Base-by-base conservation (phyloP, 2,888 invertebrate genomes). In the Ashinkailepas kermadecensis region DNA sequence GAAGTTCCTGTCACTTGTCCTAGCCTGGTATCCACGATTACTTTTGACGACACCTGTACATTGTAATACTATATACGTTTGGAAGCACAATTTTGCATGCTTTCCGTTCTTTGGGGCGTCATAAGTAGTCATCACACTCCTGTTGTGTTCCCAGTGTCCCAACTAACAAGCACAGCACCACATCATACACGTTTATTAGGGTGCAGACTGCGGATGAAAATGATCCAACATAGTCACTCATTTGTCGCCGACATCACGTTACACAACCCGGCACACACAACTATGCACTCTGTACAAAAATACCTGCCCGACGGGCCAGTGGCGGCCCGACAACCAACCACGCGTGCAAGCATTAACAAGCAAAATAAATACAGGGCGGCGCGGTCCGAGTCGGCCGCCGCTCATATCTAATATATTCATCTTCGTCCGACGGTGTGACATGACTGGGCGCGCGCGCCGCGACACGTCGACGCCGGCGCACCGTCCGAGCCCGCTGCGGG, bases 101-200 rank as follows among this genome's bases (percentile, higher is more conserved):
- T 39, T 39, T 39, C 39, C 39, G 39, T 39, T 39, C 39, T 39
- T 39, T 39, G 39, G 39, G 39, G 1, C 39, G 4, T 39, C 39
- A 39, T 39, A 39, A 4, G 39, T 39, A 4, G 39, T 4, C 39
- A 39, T 39, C 39, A 3, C 39, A 39, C 39, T 39, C 39, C 39
- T 39, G 39, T 39, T 1, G 4, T 39, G 1, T 39, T 39, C 39
- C 39, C 39, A 4, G 2, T 39, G 39, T 39, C 39, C 39, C 39
- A 39, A 39, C 39, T 39, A 39, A 39, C 39, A 39, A 39, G 39
- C 39, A 64, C 8, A 64, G 15, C 15, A 10, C 13, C 25, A 67
- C 67, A 25, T 67, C 67, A 25, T 67, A 67, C 25, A 67, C 67
- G 67, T 67, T 67, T 67, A 67, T 67, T 67, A n/a, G 67, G 67